These are phyloP conservation scores for Hemiscyllium ocellatum DNA, from an alignment of 2,113 vertebrate genomes.

Conservation along the genomic window DNA sequence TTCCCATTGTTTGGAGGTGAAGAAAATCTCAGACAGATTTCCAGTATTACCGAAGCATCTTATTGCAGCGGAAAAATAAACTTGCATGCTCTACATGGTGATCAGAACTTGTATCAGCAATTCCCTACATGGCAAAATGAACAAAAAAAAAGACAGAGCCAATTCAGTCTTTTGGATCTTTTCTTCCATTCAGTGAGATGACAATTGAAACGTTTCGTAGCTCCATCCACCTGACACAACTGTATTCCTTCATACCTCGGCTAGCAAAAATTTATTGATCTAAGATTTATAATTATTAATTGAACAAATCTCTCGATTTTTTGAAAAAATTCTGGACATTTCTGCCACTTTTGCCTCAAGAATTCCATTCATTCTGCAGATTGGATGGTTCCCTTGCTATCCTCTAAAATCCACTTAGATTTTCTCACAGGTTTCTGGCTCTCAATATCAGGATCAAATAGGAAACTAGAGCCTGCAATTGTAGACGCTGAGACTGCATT, in stretches of 20 bases:
- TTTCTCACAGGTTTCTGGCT: too few species aligned
- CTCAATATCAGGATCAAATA: too few species aligned
- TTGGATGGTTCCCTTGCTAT: background rate
- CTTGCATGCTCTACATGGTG: background rate
- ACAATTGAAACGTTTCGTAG: background rate
- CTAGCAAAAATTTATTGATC: background rate
- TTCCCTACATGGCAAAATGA: background rate
- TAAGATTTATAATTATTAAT: background rate
- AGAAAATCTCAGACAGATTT: background rate
- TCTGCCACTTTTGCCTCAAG: too few species aligned
- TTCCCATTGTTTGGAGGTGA: background rate
- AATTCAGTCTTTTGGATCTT: background rate
- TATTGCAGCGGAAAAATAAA: background rate
- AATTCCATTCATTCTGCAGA: too few species aligned
- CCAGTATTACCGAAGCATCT: background rate
- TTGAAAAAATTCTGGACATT: too few species aligned
- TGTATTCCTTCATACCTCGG: background rate
- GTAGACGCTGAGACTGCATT: too few species aligned
- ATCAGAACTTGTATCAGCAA: background rate
- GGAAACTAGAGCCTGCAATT: too few species aligned
- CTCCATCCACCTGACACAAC: background rate
- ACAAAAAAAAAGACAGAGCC: background rate
- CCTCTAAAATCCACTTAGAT: background rate
- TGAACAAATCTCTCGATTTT: too few species aligned
- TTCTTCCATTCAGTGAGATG: background rate